These are phyloP conservation scores for Lucilia sericata DNA, from an alignment of 1,140 invertebrate species.

Conservation along the genomic window DNA sequence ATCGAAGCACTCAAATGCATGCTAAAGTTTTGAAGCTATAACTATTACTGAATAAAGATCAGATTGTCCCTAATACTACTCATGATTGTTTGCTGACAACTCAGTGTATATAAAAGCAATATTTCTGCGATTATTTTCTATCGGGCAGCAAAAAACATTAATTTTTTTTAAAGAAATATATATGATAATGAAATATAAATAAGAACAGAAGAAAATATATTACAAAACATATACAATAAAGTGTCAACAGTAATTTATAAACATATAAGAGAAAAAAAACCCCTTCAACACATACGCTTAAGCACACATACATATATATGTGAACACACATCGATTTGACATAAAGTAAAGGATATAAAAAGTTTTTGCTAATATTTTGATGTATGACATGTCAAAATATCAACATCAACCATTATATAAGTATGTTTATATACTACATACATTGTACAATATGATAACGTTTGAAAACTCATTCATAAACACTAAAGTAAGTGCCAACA, in stretches of 20 bases:
- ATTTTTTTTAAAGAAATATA: neutral
- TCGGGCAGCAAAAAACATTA: too few species aligned
- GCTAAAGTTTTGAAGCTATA: too few species aligned
- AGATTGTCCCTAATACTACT: too few species aligned
- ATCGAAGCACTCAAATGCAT: too few species aligned
- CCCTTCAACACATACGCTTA: neutral
- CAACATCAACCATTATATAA: constrained; percentile 31
- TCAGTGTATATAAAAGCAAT: too few species aligned
- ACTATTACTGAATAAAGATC: too few species aligned
- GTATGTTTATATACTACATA: too few species aligned
- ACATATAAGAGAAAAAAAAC: neutral
- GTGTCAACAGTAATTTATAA: constrained; percentile 30
- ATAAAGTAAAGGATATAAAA: constrained; percentile 15
- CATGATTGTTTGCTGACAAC: too few species aligned
- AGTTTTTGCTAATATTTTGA: constrained; percentile 41
- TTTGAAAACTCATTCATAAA: constrained; percentile 17
- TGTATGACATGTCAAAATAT: constrained; percentile 43
- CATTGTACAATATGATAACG: constrained; percentile 20
- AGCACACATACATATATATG: neutral
- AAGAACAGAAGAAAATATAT: neutral
- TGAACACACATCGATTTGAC: neutral
- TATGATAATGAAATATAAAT: constrained; percentile 18
- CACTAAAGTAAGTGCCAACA: neutral
- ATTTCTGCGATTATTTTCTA: too few species aligned
- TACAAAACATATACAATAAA: constrained; percentile 15